These are phyloP conservation scores for Sceloporus undulatus DNA, from an alignment of 2,113 vertebrate species.

Conservation along the genomic window DNA sequence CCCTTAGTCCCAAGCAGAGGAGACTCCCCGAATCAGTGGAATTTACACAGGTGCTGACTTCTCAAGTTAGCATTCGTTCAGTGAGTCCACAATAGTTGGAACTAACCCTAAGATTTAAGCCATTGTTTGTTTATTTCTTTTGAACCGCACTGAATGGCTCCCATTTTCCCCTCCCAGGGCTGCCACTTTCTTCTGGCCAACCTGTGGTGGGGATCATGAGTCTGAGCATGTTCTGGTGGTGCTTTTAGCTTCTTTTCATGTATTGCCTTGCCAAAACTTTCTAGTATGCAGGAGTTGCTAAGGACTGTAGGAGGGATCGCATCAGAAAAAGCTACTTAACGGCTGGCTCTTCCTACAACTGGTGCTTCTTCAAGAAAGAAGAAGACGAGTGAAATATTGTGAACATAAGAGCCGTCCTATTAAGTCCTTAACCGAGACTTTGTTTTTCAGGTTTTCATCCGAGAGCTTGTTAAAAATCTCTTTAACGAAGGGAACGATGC, in stretches of 20 bases:
- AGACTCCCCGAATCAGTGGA: too few species aligned
- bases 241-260: background rate
- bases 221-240: slow-evolving; percentile 1
- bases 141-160: too few species aligned
- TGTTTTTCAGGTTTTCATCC: slow-evolving; percentile 88
- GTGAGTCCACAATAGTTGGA: too few species aligned
- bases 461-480: slow-evolving; percentile 91
- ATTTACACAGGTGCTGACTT: too few species aligned
- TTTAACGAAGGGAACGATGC: slow-evolving; percentile 95
- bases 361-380: background rate
- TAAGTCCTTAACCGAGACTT: slow-evolving; percentile 2
- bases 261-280: background rate
- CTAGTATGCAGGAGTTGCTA: background rate
- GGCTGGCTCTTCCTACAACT: too few species aligned
- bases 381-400: background rate
- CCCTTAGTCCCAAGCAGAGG: too few species aligned
- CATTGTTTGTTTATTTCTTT: too few species aligned
- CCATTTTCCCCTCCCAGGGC: too few species aligned
- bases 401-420: background rate
- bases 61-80: too few species aligned
- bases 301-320: background rate
- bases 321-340: background rate
- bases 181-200: too few species aligned
- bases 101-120: too few species aligned
- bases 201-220: background rate